phyloP scores from a whole-genome alignment of 2,888 invertebrate species.

The Clanis bilineata region DNA sequence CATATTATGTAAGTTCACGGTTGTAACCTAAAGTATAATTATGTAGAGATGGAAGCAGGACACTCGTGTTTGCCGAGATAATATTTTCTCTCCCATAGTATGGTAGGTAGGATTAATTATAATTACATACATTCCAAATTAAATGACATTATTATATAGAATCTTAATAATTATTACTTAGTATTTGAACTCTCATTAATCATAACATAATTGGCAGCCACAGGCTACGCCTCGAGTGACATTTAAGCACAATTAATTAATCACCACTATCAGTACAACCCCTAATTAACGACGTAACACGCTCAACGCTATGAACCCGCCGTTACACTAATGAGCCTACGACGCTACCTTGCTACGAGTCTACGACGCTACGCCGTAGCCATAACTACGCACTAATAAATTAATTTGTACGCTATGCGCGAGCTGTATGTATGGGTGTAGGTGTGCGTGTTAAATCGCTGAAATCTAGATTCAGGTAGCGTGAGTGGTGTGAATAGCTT shows the following conservation, averaged over 20 bases:
- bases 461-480: constrained; percentile 5
- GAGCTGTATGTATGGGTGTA: neutral
- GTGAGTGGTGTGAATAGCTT: neutral
- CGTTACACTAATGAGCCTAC: constrained; percentile 11
- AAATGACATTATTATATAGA: too few species aligned
- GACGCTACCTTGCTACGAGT: constrained; percentile 1
- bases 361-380: constrained; percentile 1
- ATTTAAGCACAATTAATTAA: constrained; percentile 10
- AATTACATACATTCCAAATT: too few species aligned
- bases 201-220: constrained; percentile 2
- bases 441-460: neutral
- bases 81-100: too few species aligned
- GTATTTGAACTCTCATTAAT: constrained; percentile 1
- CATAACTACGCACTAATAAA: neutral
- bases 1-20: too few species aligned
- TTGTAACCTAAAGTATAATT: too few species aligned
- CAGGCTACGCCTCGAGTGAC: neutral
- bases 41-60: too few species aligned
- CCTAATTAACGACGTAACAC: constrained; percentile 11
- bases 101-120: too few species aligned
- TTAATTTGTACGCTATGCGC: neutral
- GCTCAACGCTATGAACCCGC: constrained; percentile 13
- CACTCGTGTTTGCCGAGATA: too few species aligned
- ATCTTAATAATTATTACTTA: too few species aligned
- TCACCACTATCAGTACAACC: constrained; percentile 11